These are phyloP conservation scores for Medauroidea extradentata DNA, from an alignment of 1,140 invertebrate species.

Conservation along the genomic window DNA sequence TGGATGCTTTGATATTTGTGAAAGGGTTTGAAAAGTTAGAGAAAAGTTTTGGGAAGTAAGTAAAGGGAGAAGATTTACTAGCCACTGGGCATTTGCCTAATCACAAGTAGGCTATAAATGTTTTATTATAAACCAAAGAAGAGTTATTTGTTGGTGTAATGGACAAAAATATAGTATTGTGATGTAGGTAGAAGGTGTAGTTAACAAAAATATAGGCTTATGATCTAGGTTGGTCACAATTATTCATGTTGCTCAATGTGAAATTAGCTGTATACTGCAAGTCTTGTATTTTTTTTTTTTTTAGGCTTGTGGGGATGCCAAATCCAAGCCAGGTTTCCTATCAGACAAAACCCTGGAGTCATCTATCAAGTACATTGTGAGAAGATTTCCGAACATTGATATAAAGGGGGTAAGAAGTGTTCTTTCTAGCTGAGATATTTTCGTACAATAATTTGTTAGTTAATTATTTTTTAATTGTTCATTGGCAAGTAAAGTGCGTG, in stretches of 20 bases:
- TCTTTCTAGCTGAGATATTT: no score
- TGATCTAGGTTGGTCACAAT: background rate
- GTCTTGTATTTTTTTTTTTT: constrained; percentile 4
- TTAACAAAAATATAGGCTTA: background rate
- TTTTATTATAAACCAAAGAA: no score
- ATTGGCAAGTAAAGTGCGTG: no score
- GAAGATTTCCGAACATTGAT: constrained; percentile 95
- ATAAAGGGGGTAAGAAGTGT: constrained; percentile 67
- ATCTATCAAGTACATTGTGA: constrained; percentile 90
- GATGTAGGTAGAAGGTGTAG: background rate
- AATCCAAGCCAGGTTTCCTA: constrained; percentile 95
- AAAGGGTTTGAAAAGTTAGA: no score
- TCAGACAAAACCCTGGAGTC: constrained; percentile 95
- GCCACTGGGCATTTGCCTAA: no score
- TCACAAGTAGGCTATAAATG: no score
- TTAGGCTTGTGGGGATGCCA: constrained; percentile 88
- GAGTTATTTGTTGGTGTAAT: background rate
- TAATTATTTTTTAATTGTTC: no score
- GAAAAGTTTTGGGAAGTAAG: no score
- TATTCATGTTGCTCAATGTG: background rate
- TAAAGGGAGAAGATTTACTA: no score
- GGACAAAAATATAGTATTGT: background rate
- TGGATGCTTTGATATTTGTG: no score
- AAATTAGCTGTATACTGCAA: background rate
- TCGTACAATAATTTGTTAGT: no score